Percentiles rank a stretch among this genome's conserved stretches.
Evolutionary conservation across 2,888 invertebrate species (phyloP).

Genomic region (Eristalis arbustorum): DNA sequence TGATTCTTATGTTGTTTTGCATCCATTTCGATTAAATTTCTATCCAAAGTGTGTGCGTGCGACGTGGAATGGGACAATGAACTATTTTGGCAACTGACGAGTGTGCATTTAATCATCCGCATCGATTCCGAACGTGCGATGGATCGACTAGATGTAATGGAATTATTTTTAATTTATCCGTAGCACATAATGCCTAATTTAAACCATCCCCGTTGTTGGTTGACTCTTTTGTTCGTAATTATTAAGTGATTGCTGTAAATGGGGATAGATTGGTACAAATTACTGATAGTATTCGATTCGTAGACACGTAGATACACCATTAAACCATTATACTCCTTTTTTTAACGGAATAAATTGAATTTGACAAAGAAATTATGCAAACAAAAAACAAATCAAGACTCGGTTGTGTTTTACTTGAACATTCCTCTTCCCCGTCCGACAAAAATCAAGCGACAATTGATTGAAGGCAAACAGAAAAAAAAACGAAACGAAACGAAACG

Average conservation of each 20-base stretch:
- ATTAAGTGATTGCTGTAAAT: conserved; percentile 44
- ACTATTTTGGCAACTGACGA: not conserved
- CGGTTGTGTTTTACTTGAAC: not conserved
- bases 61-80: conserved; percentile 2
- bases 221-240: conserved; percentile 1
- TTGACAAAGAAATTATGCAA: not conserved
- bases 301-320: not conserved
- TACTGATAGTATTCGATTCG: conserved; percentile 34
- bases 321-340: not conserved
- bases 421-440: not conserved
- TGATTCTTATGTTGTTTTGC: not conserved
- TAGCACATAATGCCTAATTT: conserved; percentile 14
- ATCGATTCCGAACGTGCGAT: not conserved
- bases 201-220: conserved; percentile 1
- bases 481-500: not conserved
- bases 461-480: not conserved
- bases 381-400: not conserved
- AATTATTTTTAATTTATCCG: conserved; percentile 9
- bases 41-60: not conserved
- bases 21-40: not conserved
- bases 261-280: conserved; percentile 56
- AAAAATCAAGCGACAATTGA: conserved; percentile 2
- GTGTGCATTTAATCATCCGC: too few species aligned
- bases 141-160: not conserved
- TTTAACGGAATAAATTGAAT: not conserved